Evolutionary conservation across 2,888 invertebrate genomes (phyloP).

Genomic region (Bellardia pandia): DNA sequence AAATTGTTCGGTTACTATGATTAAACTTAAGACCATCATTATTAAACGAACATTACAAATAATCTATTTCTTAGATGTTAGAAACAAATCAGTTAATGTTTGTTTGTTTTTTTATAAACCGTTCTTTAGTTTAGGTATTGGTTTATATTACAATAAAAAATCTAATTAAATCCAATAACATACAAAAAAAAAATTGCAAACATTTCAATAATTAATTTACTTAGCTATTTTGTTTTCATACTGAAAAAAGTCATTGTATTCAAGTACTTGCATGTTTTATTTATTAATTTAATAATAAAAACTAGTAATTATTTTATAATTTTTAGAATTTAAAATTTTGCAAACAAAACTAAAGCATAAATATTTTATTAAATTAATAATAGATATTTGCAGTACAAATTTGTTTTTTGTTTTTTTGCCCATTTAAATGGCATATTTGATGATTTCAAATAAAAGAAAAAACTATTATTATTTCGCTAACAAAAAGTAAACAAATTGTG

Average conservation of each 20-base stretch:
- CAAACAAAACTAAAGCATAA: slow-evolving; percentile 47
- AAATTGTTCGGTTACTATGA: too few relatives aligned
- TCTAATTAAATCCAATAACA: not conserved
- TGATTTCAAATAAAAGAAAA: slow-evolving; percentile 20
- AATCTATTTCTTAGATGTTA: too few relatives aligned
- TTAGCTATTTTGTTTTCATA: not conserved
- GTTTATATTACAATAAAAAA: too few relatives aligned
- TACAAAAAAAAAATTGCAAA: slow-evolving; percentile 57
- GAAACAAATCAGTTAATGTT: too few relatives aligned
- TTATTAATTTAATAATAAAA: slow-evolving; percentile 54
- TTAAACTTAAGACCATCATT: too few relatives aligned
- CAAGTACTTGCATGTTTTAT: slow-evolving; percentile 58
- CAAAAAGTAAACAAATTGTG: slow-evolving; percentile 20
- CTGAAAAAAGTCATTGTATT: not conserved
- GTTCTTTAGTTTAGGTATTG: too few relatives aligned
- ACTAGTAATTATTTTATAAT: slow-evolving; percentile 24
- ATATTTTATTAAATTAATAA: slow-evolving; percentile 66
- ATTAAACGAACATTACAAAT: too few relatives aligned
- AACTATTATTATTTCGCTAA: not conserved
- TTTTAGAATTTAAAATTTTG: slow-evolving; percentile 40
- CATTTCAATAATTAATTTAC: slow-evolving; percentile 47
- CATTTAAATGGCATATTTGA: slow-evolving; percentile 48
- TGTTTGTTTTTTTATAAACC: too few relatives aligned
- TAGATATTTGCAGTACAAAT: slow-evolving; percentile 20
- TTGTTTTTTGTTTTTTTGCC: slow-evolving; percentile 14